Percentiles rank a stretch among this genome's conserved stretches.
Evolutionary conservation across 1,140 invertebrate species (phyloP).

Genomic region (Leptoteleia sp.): DNA sequence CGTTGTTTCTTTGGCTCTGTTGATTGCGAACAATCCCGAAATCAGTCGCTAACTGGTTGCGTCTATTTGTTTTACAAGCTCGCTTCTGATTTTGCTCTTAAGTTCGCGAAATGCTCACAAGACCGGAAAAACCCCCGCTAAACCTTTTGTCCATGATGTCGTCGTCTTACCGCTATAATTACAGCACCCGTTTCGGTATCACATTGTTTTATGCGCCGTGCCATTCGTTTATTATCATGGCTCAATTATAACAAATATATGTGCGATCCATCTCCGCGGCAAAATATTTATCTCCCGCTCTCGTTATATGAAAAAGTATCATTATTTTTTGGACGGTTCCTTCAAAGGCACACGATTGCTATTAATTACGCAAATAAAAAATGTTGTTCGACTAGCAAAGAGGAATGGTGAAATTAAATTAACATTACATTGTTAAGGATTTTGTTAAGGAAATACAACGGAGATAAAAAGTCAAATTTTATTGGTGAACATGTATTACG

Average conservation of each 20-base stretch:
- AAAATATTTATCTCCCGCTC: conserved; percentile 1
- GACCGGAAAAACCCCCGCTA: conserved; percentile 51
- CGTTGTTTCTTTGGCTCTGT: conserved; percentile 64
- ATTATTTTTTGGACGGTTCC: conserved; percentile 15
- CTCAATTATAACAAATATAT: conserved; percentile 29
- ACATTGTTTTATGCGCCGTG: conserved; percentile 25
- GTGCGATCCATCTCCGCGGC: conserved; percentile 1
- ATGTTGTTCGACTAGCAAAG: conserved; percentile 23
- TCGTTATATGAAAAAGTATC: conserved; percentile 2
- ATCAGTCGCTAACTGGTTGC: conserved; percentile 54
- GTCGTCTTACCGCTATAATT: conserved; percentile 42
- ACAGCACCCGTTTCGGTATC: conserved; percentile 17
- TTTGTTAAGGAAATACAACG: conserved; percentile 14
- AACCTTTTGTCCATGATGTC: conserved; percentile 44
- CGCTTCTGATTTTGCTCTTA: conserved; percentile 51
- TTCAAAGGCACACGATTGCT: conserved; percentile 23
- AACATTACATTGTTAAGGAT: conserved; percentile 31
- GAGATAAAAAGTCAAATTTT: conserved; percentile 10
- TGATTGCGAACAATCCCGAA: conserved; percentile 69
- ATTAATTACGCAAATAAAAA: conserved; percentile 38
- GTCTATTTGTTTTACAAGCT: conserved; percentile 58
- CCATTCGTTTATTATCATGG: conserved; percentile 27
- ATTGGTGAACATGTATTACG: conserved; percentile 7
- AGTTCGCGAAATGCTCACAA: conserved; percentile 52
- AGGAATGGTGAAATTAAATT: conserved; percentile 26